Conservation (phyloP, 2,888 invertebrate genomes). For the Epinotia demarniana region DNA sequence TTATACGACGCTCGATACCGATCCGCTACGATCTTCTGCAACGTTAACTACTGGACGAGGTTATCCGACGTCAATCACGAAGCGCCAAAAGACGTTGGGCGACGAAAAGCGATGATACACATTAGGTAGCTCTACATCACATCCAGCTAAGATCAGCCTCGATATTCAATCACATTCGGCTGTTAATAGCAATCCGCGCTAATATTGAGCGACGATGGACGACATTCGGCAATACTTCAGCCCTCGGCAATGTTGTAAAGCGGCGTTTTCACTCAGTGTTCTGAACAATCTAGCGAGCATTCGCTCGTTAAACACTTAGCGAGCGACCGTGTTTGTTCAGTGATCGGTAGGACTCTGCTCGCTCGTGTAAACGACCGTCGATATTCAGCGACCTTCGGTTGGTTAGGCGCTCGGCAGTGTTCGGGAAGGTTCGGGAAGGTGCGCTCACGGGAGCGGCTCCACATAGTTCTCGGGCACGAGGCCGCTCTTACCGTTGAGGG, state of each 20-base stretch:
- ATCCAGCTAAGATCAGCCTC: not conserved
- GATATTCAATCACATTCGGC: not conserved
- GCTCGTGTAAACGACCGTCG: too few species aligned
- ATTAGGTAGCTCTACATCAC: not conserved
- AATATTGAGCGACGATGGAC: too few species aligned
- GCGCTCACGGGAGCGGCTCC: conserved; percentile 89
- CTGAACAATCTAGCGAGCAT: too few species aligned
- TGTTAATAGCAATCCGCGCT: not conserved
- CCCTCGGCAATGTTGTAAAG: not conserved
- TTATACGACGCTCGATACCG: not conserved
- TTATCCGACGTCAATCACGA: conserved; percentile 13
- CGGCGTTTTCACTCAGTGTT: too few species aligned
- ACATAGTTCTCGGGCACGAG: conserved; percentile 99
- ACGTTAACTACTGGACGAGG: not conserved
- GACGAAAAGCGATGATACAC: not conserved
- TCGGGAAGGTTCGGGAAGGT: conserved; percentile 16
- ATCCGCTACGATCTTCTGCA: not conserved
- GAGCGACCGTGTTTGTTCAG: too few species aligned
- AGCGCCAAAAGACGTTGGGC: not conserved
- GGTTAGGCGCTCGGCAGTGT: not conserved
- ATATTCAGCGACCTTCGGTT: too few species aligned
- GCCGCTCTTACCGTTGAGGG: conserved; percentile 95
- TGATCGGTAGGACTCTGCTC: too few species aligned
- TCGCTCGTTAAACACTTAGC: too few species aligned
- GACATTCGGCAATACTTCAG: not conserved